These are phyloP conservation scores for Sandelia bainsii DNA, from an alignment of 2,797 vertebrate genomes.

Conservation along the genomic window DNA sequence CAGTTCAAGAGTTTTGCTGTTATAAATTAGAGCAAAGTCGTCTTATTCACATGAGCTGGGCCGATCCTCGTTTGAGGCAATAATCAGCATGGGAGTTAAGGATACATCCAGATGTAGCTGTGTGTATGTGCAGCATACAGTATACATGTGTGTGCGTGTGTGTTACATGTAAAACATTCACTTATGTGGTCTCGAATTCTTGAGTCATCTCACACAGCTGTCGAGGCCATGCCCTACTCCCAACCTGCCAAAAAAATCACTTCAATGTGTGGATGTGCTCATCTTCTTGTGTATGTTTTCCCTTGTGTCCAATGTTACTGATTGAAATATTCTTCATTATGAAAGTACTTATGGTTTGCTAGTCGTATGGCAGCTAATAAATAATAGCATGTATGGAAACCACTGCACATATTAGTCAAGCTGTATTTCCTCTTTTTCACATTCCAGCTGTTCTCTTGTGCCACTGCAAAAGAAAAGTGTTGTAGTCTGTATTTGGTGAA, in stretches of 20 bases:
- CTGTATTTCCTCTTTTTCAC: neutral
- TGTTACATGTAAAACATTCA: slow-evolving; percentile 26
- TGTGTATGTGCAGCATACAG: slow-evolving; percentile 16
- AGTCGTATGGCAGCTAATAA: neutral
- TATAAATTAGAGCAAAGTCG: neutral
- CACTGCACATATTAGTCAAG: neutral
- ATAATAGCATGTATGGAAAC: neutral
- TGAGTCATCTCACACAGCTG: slow-evolving; percentile 52
- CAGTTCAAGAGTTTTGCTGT: no score
- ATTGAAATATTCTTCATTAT: neutral
- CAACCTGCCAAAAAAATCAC: slow-evolving; percentile 15
- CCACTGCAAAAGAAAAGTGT: neutral
- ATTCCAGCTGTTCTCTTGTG: neutral
- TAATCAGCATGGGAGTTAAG: slow-evolving; percentile 6
- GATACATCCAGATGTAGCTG: slow-evolving; percentile 41
- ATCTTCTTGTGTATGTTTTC: neutral
- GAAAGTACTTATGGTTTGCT: neutral
- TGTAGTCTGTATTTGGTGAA: neutral
- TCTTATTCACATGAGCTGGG: slow-evolving; percentile 13
- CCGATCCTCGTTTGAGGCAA: slow-evolving; percentile 11
- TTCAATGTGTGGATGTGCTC: slow-evolving; percentile 22
- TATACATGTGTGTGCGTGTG: slow-evolving; percentile 2
- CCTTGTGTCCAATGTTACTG: neutral
- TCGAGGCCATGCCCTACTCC: slow-evolving; percentile 8
- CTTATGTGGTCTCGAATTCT: slow-evolving; percentile 51